Base-by-base conservation (phyloP, 1,140 invertebrate genomes). In the Luehdorfia chinensis region DNA sequence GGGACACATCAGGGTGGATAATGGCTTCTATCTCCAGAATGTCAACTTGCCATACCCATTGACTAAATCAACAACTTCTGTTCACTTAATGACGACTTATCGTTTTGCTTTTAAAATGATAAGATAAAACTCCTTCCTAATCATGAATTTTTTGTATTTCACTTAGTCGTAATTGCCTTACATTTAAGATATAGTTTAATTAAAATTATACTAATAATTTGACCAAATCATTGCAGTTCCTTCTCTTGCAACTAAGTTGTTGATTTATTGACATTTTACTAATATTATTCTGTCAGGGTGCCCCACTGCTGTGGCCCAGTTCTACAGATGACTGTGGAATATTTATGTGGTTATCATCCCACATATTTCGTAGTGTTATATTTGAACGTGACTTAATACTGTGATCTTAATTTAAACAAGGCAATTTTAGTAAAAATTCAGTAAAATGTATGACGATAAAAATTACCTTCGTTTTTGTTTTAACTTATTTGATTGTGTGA, bases 381-480 rank as follows among this genome's bases (percentile, higher is more conserved):
- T 83, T 79, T 80, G 68, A 79, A 66, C 54, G 78, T 86, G 83
- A 86, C 80, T 84, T 86, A 84, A 83, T 81, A 78, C 83, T 86
- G 83, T 86, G 83, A 86, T 86, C 78, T 84, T 86, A 86, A 81
- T 86, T 86, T 86, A 84, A 84, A 67, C 63, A 73, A 78, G 63
- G 65, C 69, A 83, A 75, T 79, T 85, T 81, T 84, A 76, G 76
- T n/a, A 83, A 75, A 76, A 80, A 74, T 80, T 84, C 80, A 79
- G 59, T 75, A 71, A 78, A 66, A 66, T 43, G 67, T 62, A 70
- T 31, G 75, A 84, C 65, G 75, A 81, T 83, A 62, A 48, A 58
- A 50, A 53, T 66, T 57, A 66, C 51, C 72, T 71, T 66, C 37
- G 45, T 72, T 75, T 74, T 69, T 67, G 37, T 61, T 72, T 70